phyloP scores from a whole-genome alignment of 1,140 invertebrate genomes.

The Drosophila sulfurigaster region DNA sequence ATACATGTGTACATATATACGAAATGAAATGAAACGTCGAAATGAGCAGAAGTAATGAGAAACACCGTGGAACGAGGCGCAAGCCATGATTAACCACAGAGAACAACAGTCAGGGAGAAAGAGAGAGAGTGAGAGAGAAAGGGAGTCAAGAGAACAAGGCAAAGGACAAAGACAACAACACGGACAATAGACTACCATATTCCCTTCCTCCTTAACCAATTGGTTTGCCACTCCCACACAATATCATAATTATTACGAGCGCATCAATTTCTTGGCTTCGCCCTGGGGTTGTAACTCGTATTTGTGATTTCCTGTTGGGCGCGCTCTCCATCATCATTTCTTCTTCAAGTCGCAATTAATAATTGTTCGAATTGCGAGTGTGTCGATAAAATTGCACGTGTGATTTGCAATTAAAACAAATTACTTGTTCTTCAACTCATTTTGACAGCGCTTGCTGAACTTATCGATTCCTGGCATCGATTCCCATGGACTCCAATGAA shows the following conservation, averaged over 20 bases:
- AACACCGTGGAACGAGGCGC: constrained; percentile 36
- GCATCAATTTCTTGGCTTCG: constrained; percentile 45
- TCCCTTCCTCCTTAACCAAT: constrained; percentile 1
- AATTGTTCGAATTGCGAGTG: constrained; percentile 2
- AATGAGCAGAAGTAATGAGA: constrained; percentile 83
- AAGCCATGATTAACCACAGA: constrained; percentile 57
- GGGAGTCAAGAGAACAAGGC: constrained; percentile 2
- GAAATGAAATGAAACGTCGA: constrained; percentile 65
- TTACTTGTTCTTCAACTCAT: constrained; percentile 23
- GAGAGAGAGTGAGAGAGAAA: constrained; percentile 1
- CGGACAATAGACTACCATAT: constrained; percentile 7
- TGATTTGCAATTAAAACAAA: constrained; percentile 56
- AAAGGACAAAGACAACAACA: constrained; percentile 16
- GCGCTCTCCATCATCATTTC: neutral
- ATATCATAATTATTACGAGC: constrained; percentile 75
- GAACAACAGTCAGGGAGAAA: neutral
- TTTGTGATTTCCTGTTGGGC: constrained; percentile 43
- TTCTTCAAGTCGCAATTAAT: constrained; percentile 25
- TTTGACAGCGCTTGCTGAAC: neutral
- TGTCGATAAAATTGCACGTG: constrained; percentile 47
- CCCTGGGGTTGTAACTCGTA: constrained; percentile 9
- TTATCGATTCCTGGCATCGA: neutral
- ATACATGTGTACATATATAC: constrained; percentile 39
- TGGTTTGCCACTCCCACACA: constrained; percentile 28
- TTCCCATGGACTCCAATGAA: too few species aligned